These are phyloP conservation scores for Leptopilina drosophilae DNA, from an alignment of 2,888 invertebrate genomes.

Conservation along the genomic window DNA sequence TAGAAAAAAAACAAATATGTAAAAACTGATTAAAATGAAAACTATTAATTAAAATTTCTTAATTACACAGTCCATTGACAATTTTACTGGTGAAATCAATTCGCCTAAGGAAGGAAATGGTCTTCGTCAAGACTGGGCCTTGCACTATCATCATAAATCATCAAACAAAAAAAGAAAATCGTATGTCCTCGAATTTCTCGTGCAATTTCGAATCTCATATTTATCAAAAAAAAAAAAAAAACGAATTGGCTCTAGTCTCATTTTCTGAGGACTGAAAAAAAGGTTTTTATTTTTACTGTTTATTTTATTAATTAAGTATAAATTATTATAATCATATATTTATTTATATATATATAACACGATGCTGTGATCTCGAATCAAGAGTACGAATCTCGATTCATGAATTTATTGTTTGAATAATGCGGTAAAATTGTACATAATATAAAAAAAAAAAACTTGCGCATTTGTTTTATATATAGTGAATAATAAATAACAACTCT, in stretches of 20 bases:
- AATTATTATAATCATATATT: no score
- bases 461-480: constrained; percentile 6
- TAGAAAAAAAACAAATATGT: no score
- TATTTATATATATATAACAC: background rate
- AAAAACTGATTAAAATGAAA: background rate
- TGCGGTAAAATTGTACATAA: background rate
- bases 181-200: constrained; percentile 61
- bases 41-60: constrained; percentile 34
- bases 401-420: background rate
- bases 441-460: background rate
- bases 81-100: constrained; percentile 88
- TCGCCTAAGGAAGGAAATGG: constrained; percentile 85
- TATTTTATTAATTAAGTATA: no score
- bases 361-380: constrained; percentile 34
- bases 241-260: background rate
- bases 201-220: constrained; percentile 43
- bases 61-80: constrained; percentile 82
- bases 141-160: constrained; percentile 75
- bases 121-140: constrained; percentile 84
- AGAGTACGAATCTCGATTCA: constrained; percentile 31
- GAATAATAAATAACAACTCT: background rate
- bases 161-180: constrained; percentile 51
- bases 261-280: background rate
- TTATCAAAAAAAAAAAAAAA: no score
- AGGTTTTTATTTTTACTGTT: background rate